Percentiles rank a stretch among this genome's conserved stretches.
phyloP scores from a whole-genome alignment of 2,113 vertebrate species.

The Lethenteron reissneri region DNA sequence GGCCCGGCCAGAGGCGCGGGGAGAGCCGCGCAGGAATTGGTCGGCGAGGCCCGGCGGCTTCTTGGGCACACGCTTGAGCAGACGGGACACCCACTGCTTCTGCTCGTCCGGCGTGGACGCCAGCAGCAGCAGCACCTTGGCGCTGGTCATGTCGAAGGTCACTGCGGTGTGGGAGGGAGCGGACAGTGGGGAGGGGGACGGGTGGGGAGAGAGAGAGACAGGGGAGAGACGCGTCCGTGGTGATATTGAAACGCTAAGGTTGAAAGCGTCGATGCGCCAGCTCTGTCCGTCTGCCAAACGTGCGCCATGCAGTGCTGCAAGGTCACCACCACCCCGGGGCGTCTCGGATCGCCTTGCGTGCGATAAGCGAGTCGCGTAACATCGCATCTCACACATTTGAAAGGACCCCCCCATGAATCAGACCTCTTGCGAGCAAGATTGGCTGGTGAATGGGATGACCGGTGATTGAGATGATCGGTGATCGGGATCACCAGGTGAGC shows the following conservation, averaged over 20 bases:
- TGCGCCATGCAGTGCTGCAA: no score
- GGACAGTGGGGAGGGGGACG: not conserved
- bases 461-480: no score
- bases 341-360: no score
- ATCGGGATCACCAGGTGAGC: no score
- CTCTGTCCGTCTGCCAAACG: no score
- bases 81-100: conserved; percentile 87
- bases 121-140: conserved; percentile 83
- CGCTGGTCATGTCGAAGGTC: conserved; percentile 84
- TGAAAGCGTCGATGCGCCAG: no score
- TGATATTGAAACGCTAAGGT: not conserved
- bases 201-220: not conserved
- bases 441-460: no score
- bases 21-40: conserved; percentile 59
- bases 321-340: no score
- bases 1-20: conserved; percentile 73
- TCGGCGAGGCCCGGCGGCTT: conserved; percentile 68
- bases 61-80: conserved; percentile 95
- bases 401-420: no score
- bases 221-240: not conserved
- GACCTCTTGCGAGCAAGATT: no score
- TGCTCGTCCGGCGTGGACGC: conserved; percentile 80
- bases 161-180: conserved; percentile 23
- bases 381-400: no score
- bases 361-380: no score